phyloP scores from a whole-genome alignment of 1,140 invertebrate species.

The Halesus radiatus region DNA sequence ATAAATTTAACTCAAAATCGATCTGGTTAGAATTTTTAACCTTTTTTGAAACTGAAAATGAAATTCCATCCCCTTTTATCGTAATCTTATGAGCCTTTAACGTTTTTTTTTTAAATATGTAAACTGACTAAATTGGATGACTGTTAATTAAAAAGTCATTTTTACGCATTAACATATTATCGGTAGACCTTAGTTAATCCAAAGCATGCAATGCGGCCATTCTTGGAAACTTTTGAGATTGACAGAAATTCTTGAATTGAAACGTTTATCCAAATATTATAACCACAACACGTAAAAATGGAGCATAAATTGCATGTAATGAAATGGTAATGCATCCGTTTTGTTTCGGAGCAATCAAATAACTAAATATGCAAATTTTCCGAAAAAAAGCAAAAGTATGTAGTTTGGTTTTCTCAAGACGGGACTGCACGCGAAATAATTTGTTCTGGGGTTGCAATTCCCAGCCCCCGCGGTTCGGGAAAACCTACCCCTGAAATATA shows the following conservation, averaged over 20 bases:
- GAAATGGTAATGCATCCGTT: constrained; percentile 52
- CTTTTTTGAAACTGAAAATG: too few relatives aligned
- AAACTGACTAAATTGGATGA: too few relatives aligned
- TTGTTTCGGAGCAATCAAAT: constrained; percentile 53
- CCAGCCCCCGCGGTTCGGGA: background rate
- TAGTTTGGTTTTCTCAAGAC: constrained; percentile 33
- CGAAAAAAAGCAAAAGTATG: constrained; percentile 30
- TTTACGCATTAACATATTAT: too few relatives aligned
- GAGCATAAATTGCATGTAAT: constrained; percentile 54
- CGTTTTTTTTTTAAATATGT: too few relatives aligned
- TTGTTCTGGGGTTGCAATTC: constrained; percentile 33
- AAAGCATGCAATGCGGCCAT: background rate
- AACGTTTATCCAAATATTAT: constrained; percentile 22
- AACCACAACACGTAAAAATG: constrained; percentile 18
- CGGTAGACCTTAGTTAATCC: background rate
- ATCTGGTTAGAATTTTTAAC: too few relatives aligned
- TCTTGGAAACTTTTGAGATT: constrained; percentile 13
- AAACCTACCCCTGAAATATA: constrained; percentile 26
- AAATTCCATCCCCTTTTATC: too few relatives aligned
- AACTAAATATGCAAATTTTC: constrained; percentile 47
- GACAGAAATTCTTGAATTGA: background rate
- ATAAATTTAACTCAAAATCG: too few relatives aligned
- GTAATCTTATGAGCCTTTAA: too few relatives aligned
- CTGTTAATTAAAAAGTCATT: too few relatives aligned
- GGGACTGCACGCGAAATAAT: constrained; percentile 43